Base-by-base conservation (phyloP, 2,888 invertebrate genomes). In the Lasius platythorax region DNA sequence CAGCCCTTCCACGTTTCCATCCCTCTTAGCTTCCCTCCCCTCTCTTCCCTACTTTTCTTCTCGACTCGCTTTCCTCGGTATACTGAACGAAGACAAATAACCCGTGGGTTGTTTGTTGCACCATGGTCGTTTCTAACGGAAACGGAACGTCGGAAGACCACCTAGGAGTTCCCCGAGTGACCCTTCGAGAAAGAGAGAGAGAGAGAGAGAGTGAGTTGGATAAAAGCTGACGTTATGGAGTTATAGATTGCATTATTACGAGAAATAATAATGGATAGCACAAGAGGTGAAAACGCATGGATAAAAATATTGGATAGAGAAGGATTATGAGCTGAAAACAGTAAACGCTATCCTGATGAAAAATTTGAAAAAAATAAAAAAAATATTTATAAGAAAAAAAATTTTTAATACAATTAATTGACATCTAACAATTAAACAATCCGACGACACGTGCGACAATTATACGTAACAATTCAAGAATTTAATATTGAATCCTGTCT, bases 41-140 rank as follows among this genome's bases (percentile, higher is more conserved):
- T 23, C 28, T 11, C 66, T n/a, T n/a, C 18, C 12, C 28, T 33
- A 37, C 70, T 33, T 46, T 79, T 61, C 79, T 81, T 63, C 73
- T 50, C 23, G 9, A 33, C 79, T 61, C 46, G 46, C 56, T 81
- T 81, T 81, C 33, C 79, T 50, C 46, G 61, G 46, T 81, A 72
- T 37, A 68, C 61, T 50, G 79, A 81, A 72, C 79, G 61, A 81
- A 81, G 79, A 81, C 79, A 81, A 81, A 81, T 81, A 81, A 81
- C 79, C 73, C 23, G 73, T 73, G 79, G 61, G 46, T 73, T 81
- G 79, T 81, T 81, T 81, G 79, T 72, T 81, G 79, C 79, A 46
- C 73, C 46, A 43, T 70, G 46, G 79, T 79, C 61, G 61, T 81
- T 81, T 72, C 79, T 72, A 28, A 61, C 61, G 73, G 79, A 79